Evolutionary conservation across 2,797 vertebrate genomes (phyloP), one percentile per base, ranked within the genome.

Genomic region (Dromococcyx pavoninus): DNA sequence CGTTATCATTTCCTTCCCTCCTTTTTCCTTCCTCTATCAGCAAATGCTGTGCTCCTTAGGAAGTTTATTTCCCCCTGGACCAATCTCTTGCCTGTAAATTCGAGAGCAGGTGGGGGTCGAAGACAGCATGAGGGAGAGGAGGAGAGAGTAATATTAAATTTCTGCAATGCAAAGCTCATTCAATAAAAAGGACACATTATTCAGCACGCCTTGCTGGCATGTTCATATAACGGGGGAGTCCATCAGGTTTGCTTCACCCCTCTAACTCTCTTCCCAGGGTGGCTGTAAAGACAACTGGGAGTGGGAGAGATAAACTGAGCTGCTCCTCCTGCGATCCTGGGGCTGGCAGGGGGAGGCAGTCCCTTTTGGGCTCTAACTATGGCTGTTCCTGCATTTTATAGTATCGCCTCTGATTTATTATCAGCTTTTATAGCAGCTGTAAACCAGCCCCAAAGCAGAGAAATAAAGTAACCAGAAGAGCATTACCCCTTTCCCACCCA

Each of bases 401-500:
- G 76, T 60, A 28, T 25, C 3, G 0, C 43, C 88, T 61, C 58
- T 96, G 97, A 97, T 97, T 97, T 97, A 97, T 67, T 33, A 64
- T 27, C 72, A 19, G 62, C 77, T 97, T 97, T 97, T 97, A 97
- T 83, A 60, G 94, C 10, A 56, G 93, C 91, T 88, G 79, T 97
- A 97, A 97, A 97, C 54, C 86, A 97, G 78, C 81, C 84, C 94
- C 97, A 96, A 97, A 97, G 89, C 89, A 94, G 94, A 75, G 91
- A 64, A 92, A 93, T 93, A 83, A 94, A 97, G 83, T 44, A 78
- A 88, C 64, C 24, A 13, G 77, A 56, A 81, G 93, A 91, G 91
- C 30, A 30, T 62, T 95, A 56, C 73, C 46, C 19, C 17, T 83
- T 46, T n/a, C 76, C 91, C 54, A 72, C 74, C 92, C 60, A 4